Conservation (phyloP, 2,888 invertebrate genomes). For the Xylocampa areola region DNA sequence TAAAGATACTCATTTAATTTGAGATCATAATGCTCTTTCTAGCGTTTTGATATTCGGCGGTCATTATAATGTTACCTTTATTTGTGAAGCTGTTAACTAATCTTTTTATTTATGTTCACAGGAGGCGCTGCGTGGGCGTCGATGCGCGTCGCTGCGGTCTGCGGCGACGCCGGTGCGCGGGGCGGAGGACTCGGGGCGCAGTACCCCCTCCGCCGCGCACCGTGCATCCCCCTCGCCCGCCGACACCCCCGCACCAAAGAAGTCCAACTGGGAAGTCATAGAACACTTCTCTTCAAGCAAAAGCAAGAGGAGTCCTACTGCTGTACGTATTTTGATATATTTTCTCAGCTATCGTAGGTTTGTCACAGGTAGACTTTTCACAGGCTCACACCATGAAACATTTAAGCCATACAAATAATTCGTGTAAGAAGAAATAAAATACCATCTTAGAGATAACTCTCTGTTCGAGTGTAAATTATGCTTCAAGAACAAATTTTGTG, state of each 20-base stretch:
- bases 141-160: constrained; percentile 90
- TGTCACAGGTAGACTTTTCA: too few relatives aligned
- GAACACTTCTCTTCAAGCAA: constrained; percentile 94
- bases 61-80: not conserved
- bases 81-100: not conserved
- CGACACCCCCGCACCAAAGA: constrained; percentile 90
- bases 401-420: too few relatives aligned
- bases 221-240: constrained; percentile 89
- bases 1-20: too few relatives aligned
- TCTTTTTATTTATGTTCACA: constrained; percentile 84
- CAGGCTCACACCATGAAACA: too few relatives aligned
- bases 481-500: too few relatives aligned
- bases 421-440: too few relatives aligned
- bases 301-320: constrained; percentile 87
- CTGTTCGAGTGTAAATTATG: too few relatives aligned
- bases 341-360: not conserved
- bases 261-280: constrained; percentile 97
- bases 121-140: constrained; percentile 91
- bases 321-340: constrained; percentile 70
- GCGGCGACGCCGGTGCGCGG: constrained; percentile 74
- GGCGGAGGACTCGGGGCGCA: constrained; percentile 80
- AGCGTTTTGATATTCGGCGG: too few relatives aligned
- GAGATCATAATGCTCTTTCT: too few relatives aligned
- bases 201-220: constrained; percentile 80
- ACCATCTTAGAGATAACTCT: too few relatives aligned